Percentiles rank a stretch among this genome's conserved stretches.
phyloP scores from a whole-genome alignment of 2,113 vertebrate genomes.

The Mandrillus leucophaeus region DNA sequence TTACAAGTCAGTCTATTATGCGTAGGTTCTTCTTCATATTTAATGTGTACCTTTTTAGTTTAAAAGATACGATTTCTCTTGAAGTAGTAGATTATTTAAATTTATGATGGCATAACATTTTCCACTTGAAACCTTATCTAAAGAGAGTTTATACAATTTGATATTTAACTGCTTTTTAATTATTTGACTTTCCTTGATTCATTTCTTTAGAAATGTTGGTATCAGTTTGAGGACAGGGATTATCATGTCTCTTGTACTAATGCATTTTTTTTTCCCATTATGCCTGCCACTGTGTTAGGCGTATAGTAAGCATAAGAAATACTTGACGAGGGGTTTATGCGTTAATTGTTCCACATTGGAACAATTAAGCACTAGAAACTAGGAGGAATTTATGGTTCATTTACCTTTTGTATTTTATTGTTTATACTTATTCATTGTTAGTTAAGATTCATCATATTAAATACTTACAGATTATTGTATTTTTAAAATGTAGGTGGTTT shows the following conservation, averaged over 20 bases:
- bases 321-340: neutral
- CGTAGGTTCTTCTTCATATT: neutral
- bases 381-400: neutral
- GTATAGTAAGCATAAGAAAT: neutral
- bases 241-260: neutral
- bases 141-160: neutral
- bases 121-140: neutral
- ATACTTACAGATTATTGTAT: neutral
- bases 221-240: neutral
- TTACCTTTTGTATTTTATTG: neutral
- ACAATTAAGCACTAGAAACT: neutral
- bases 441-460: neutral
- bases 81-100: neutral
- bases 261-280: neutral
- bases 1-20: neutral
- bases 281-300: neutral
- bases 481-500: neutral
- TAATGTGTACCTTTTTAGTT: neutral
- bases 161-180: neutral
- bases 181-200: neutral
- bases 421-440: neutral
- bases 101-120: neutral
- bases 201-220: neutral
- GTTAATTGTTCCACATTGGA: neutral
- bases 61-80: neutral